A percentile compares a stretch with the other conserved stretches of the same genome.
Evolutionary conservation across 2,797 vertebrate species (phyloP).

Genomic region (Sphenodon punctatus): DNA sequence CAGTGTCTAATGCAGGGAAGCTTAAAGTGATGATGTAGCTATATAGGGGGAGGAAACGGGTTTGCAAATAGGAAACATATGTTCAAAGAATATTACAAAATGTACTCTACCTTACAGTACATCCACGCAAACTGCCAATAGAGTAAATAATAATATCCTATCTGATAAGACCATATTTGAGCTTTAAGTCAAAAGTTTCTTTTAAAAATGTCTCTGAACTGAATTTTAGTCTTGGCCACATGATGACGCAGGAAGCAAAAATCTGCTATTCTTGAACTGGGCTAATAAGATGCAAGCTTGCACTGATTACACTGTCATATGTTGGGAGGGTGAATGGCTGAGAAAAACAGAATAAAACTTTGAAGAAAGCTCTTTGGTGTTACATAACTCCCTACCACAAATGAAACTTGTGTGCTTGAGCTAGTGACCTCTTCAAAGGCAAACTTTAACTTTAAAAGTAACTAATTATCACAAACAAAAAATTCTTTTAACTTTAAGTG

Average conservation of each 20-base stretch:
- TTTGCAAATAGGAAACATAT: not conserved
- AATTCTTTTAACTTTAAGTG: not conserved
- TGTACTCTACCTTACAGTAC: not conserved
- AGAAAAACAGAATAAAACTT: slow-evolving; percentile 44
- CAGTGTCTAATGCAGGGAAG: not conserved
- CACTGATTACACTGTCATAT: slow-evolving; percentile 38
- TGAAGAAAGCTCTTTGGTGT: not conserved
- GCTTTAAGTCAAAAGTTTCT: not conserved
- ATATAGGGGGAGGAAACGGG: not conserved
- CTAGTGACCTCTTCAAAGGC: slow-evolving; percentile 39
- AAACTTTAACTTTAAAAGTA: slow-evolving; percentile 30
- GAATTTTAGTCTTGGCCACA: no score
- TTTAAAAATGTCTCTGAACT: not conserved
- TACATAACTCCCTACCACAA: slow-evolving; percentile 38
- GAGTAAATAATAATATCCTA: not conserved
- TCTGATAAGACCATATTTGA: not conserved
- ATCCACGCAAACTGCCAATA: not conserved
- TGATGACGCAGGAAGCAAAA: no score
- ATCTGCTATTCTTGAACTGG: slow-evolving; percentile 35
- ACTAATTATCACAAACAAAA: not conserved
- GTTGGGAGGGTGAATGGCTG: slow-evolving; percentile 31
- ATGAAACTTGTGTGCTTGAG: slow-evolving; percentile 46
- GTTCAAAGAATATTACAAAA: not conserved
- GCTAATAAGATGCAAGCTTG: slow-evolving; percentile 27
- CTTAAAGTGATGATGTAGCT: not conserved